Evolutionary conservation across 2,113 vertebrate species (phyloP), one percentile per base, ranked within the genome.

Genomic region (Paramormyrops kingsleyae): DNA sequence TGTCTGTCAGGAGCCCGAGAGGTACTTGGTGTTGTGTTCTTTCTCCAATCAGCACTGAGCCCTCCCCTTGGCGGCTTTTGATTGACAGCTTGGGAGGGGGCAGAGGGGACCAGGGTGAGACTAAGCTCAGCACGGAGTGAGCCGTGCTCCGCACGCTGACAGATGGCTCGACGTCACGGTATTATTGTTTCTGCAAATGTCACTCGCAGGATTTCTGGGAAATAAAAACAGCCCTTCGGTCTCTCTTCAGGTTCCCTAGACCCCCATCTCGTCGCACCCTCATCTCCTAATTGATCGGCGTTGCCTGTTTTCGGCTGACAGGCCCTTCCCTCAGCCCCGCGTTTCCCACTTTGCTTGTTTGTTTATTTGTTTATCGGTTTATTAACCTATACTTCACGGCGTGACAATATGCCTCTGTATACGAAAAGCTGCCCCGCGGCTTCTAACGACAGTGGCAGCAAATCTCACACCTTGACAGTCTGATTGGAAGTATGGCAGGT

Each of bases 391-490:
- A 83, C 39, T 8, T 84, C 39, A 24, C 44, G 19, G 2, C 39
- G 39, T 84, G 39, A 84, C 21, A 84, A 84, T 84, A 9, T 4
- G 42, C 19, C 83, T 46, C 19, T 10, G 24, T 84, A n/a, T 84
- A 84, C 10, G 5, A 3, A 84, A 47, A 46, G 44, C 39, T 84
- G 39, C 3, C 44, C 83, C 42, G 3, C 24, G 4, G 21, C 46
- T 46, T 21, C 39, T n/a, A 24, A n/a, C 44, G 42, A 84, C 13
- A 17, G 44, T 47, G 24, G 19, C 83, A 47, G 44, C 39, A 84
- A 47, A 84, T 84, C 83, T 84, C 83, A 24, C 83, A 84, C 44
- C 83, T 84, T 84, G 83, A 47, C 83, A 47, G 21, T 84, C 42
- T 84, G 83, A 84, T 47, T 44, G 24, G 83, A 44, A 84, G 19